Conservation (phyloP, 53 echinoderm and acorn worm genomes). For the Patiria pectinifera region DNA sequence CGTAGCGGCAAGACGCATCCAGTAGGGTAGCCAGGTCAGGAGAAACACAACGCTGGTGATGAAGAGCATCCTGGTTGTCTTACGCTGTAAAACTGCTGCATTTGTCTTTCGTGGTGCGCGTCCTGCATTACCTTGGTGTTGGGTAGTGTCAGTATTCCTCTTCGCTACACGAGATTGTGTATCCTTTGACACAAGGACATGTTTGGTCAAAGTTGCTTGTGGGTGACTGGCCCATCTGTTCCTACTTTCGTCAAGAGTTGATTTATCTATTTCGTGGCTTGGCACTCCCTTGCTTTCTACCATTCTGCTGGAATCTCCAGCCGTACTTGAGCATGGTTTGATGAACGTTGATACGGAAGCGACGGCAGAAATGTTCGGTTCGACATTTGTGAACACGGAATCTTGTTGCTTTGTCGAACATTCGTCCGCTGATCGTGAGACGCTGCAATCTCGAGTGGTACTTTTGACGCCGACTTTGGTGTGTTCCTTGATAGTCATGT, state of each 20-base stretch:
- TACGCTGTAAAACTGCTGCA: not conserved
- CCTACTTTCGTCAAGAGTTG: not conserved
- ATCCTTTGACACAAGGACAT: not conserved
- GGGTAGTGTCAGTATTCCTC: not conserved
- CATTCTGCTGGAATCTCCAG: not conserved
- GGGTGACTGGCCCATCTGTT: not conserved
- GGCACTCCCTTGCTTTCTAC: not conserved
- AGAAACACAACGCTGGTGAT: constrained; percentile 36
- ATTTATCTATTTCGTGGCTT: not conserved
- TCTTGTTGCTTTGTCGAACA: not conserved
- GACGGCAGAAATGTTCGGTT: not conserved
- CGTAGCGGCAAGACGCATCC: not conserved
- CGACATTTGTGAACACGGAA: not conserved
- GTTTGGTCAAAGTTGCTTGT: not conserved
- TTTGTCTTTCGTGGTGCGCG: not conserved
- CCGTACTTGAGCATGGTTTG: not conserved
- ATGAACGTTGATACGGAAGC: not conserved
- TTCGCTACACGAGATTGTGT: not conserved
- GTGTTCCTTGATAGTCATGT: constrained; percentile 10
- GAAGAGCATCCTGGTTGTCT: constrained; percentile 20
- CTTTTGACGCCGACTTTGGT: too few species aligned
- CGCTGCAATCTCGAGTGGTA: not conserved
- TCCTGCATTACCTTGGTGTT: not conserved
- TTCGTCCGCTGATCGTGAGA: not conserved
- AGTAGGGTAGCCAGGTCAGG: constrained; percentile 34